These are phyloP conservation scores for Vimba vimba DNA, from an alignment of 2,113 vertebrate genomes.

Conservation along the genomic window DNA sequence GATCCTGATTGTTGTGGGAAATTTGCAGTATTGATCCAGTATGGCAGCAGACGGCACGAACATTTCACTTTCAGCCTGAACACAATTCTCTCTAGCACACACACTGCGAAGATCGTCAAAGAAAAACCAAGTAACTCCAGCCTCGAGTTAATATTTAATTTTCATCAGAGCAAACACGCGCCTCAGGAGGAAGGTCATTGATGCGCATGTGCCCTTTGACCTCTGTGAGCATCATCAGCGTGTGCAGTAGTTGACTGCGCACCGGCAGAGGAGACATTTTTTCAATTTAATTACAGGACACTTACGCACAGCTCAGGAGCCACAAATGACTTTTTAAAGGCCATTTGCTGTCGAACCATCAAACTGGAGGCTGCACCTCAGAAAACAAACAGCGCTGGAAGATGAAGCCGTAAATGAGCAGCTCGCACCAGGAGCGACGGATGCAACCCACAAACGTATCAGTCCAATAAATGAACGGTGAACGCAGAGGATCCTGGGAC, in stretches of 20 bases:
- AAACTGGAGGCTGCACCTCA: neutral
- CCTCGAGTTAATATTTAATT: neutral
- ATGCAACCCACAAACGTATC: neutral
- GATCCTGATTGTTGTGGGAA: neutral
- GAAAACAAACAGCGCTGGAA: neutral
- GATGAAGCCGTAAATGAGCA: neutral
- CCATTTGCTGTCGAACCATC: neutral
- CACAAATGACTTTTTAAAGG: neutral
- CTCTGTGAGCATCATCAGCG: neutral
- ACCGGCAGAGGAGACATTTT: neutral
- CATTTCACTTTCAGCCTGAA: conserved; percentile 55
- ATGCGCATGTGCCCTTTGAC: neutral
- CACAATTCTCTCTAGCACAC: neutral
- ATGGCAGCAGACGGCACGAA: conserved; percentile 57
- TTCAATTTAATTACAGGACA: neutral
- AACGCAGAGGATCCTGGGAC: neutral
- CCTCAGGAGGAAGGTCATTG: neutral
- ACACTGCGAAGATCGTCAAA: neutral
- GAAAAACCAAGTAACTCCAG: neutral
- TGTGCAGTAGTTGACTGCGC: neutral
- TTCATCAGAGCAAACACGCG: neutral
- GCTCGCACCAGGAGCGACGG: neutral
- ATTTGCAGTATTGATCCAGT: conserved; percentile 54
- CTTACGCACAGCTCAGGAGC: neutral
- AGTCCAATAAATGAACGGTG: neutral